Evolutionary conservation across 2,797 vertebrate genomes (phyloP).

Genomic region (Centroberyx gerrardi): DNA sequence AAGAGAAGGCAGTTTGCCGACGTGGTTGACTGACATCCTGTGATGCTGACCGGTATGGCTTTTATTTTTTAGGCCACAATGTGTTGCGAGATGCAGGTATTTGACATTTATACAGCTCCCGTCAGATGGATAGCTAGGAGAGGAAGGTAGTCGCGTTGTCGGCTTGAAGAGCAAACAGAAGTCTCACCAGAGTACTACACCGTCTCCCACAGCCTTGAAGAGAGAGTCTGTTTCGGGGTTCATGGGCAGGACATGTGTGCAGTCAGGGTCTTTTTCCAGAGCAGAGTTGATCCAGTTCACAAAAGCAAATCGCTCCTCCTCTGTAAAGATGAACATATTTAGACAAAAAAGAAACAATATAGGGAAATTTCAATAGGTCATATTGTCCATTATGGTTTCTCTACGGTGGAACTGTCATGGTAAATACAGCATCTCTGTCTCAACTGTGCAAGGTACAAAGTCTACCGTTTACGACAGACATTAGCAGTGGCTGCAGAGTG

Average conservation of each 20-base stretch:
- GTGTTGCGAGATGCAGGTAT: constrained; percentile 3
- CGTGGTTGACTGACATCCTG: too few species aligned
- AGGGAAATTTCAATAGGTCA: constrained; percentile 1
- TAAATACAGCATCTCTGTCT: constrained; percentile 22
- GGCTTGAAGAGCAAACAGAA: constrained; percentile 24
- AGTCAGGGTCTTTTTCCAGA: constrained; percentile 94
- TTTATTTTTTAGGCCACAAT: not conserved
- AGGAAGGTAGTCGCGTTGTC: not conserved
- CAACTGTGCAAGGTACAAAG: constrained; percentile 35
- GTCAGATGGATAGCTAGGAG: not conserved
- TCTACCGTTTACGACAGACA: constrained; percentile 35
- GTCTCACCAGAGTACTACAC: constrained; percentile 95
- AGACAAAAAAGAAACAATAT: not conserved
- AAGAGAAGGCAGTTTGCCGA: too few species aligned
- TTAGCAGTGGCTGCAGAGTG: not conserved
- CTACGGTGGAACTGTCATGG: not conserved
- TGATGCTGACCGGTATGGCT: not conserved
- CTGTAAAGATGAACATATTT: constrained; percentile 75
- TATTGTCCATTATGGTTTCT: constrained; percentile 6
- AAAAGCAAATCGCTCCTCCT: constrained; percentile 97
- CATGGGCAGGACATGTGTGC: constrained; percentile 94
- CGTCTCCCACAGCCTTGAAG: constrained; percentile 93
- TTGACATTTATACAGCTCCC: constrained; percentile 33
- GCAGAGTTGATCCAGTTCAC: constrained; percentile 99
- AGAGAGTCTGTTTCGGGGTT: constrained; percentile 93